Evolutionary conservation across 2,113 vertebrate genomes (phyloP).

Genomic region (Percina caprodes): DNA sequence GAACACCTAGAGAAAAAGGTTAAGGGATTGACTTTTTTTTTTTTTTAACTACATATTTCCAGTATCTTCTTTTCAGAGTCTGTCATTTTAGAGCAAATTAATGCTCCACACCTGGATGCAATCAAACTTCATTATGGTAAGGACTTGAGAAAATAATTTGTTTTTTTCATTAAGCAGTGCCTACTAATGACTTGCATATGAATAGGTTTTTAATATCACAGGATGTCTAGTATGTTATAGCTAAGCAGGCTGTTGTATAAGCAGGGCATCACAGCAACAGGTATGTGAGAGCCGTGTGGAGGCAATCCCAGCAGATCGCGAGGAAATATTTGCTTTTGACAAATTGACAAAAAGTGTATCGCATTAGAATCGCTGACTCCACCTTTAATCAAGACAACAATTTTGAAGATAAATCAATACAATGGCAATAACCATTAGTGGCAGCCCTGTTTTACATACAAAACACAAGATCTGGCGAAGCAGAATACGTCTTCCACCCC

Average conservation of each 20-base stretch:
- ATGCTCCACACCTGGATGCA: slow-evolving; percentile 31
- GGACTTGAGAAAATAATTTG: slow-evolving; percentile 11
- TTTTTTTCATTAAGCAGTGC: slow-evolving; percentile 14
- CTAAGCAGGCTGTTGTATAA: slow-evolving; percentile 12
- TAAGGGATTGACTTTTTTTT: not conserved
- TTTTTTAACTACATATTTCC: not conserved
- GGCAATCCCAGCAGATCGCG: too few species aligned
- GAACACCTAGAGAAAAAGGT: slow-evolving; percentile 86
- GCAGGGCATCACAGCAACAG: not conserved
- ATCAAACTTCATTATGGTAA: slow-evolving; percentile 26
- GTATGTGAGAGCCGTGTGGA: too few species aligned
- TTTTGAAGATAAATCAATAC: not conserved
- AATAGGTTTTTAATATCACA: slow-evolving; percentile 16
- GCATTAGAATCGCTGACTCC: too few species aligned
- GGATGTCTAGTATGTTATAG: slow-evolving; percentile 15
- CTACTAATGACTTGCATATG: slow-evolving; percentile 25
- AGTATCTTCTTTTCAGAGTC: not conserved
- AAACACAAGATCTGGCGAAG: not conserved
- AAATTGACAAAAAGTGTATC: too few species aligned
- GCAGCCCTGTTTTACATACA: not conserved
- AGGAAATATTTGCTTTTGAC: too few species aligned
- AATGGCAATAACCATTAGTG: not conserved
- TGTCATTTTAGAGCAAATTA: slow-evolving; percentile 4
- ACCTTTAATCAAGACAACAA: not conserved
- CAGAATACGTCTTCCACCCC: not conserved